phyloP scores from a whole-genome alignment of 2,113 vertebrate genomes.

The Astur gentilis region DNA sequence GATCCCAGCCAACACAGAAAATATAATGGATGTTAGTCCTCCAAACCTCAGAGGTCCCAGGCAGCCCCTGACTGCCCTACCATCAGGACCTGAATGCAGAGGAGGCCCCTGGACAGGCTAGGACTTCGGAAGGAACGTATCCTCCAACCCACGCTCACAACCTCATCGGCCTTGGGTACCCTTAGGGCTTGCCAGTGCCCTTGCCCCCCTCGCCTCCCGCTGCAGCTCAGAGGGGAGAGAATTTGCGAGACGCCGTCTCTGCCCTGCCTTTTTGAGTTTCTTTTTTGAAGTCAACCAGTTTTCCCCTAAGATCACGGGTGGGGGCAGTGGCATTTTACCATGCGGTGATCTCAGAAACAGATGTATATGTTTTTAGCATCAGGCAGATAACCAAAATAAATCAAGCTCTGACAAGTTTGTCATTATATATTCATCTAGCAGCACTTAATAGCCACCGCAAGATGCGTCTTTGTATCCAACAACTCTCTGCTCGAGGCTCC shows the following conservation, averaged over 20 bases:
- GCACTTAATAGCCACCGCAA: neutral
- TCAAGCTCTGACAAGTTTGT: neutral
- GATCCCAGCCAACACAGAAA: neutral
- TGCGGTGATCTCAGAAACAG: neutral
- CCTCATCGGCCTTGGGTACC: neutral
- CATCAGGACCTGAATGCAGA: neutral
- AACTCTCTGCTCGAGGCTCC: neutral
- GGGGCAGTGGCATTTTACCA: neutral
- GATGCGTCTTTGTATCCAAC: neutral
- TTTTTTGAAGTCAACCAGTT: neutral
- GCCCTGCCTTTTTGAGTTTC: neutral
- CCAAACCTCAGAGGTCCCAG: neutral
- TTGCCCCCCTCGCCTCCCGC: rapidly evolving
- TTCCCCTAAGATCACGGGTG: neutral
- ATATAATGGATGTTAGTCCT: neutral
- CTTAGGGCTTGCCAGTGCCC: neutral
- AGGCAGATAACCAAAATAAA: conserved; percentile 4
- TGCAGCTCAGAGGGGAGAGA: neutral
- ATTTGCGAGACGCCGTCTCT: neutral
- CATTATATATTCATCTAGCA: neutral
- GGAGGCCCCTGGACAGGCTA: neutral
- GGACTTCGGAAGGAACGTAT: neutral
- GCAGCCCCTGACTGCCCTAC: neutral
- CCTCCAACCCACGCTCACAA: neutral
- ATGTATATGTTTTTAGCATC: neutral